A percentile compares a stretch with the other conserved stretches of the same genome.
phyloP scores from a whole-genome alignment of 2,888 invertebrate species.

The Marasmarcha lunaedactyla region DNA sequence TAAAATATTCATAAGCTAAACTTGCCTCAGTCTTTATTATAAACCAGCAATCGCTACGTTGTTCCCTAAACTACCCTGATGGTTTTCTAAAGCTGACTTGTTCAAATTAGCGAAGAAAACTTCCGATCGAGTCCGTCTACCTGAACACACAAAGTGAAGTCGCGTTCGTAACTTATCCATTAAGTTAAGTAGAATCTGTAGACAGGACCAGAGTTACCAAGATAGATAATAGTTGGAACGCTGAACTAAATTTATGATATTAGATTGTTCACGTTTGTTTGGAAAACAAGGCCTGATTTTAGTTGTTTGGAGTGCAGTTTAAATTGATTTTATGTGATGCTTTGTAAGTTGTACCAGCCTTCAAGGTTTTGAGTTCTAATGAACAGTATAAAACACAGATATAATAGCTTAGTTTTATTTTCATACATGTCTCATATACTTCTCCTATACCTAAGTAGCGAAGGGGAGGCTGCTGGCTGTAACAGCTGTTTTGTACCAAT shows the following conservation, averaged over 20 bases:
- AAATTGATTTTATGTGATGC: constrained; percentile 14
- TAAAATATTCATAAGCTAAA: no score
- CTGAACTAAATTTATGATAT: constrained; percentile 52
- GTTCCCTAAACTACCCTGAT: constrained; percentile 45
- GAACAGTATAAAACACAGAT: no score
- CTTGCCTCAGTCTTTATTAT: no score
- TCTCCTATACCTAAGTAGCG: no score
- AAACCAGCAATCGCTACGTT: constrained; percentile 29
- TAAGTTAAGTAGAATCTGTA: constrained; percentile 70
- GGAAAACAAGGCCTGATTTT: no score
- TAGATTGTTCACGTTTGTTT: constrained; percentile 28
- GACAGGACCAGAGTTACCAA: constrained; percentile 46
- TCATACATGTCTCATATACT: no score
- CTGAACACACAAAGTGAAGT: constrained; percentile 70
- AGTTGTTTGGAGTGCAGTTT: no score
- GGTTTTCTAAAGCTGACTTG: constrained; percentile 59
- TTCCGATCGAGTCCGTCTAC: constrained; percentile 66
- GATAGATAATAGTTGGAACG: constrained; percentile 44
- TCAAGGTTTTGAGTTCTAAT: no score
- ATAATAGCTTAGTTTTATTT: no score
- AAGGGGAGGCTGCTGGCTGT: no score
- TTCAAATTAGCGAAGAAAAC: constrained; percentile 68
- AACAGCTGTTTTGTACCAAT: no score
- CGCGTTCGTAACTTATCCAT: constrained; percentile 68
- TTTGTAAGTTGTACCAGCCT: no score